Base-by-base conservation (phyloP, 2,888 invertebrate species). In the Ctenicera cuprea region DNA sequence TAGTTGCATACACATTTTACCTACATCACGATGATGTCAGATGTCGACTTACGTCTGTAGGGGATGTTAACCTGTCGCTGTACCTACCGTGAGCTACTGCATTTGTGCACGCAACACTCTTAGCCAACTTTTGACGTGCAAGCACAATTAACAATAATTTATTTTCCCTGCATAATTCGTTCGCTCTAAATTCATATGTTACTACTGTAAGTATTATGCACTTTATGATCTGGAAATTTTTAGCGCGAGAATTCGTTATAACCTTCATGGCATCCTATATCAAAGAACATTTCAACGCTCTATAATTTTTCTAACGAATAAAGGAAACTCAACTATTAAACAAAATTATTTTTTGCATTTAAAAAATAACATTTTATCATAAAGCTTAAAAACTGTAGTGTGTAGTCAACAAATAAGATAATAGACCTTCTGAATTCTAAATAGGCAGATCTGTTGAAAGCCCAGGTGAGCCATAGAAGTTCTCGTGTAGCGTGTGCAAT, bases 41-140 rank as follows among this genome's bases (percentile, higher is more conserved):
- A 52, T 73, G 69, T 67, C 75, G 64, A 77, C 74, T 68, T 71
- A 67, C 75, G 76, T 77, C 74, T 71, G 71, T 71, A 71, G 69
- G 73, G 73, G 70, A 75, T 71, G 70, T 75, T 73, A 70, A 75
- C 74, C 64, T 75, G 74, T 75, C 77, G 69, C 72, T 74, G 66
- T 71, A 75, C 59, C 68, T 65, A 65, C 63, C 54, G 41, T 78
- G 77, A 79, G 77, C 80, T 81, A 81, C 80, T 76, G 79, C 80
- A 79, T 77, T 76, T 73, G 71, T 74, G 75, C 80, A 81, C 80
- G 80, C 80, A 77, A 81, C 77, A 63, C 76, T 78, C 73, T 73
- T 75, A 70, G 73, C 75, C 65, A 80, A 80, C 76, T 80, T 80
- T 79, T 79, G 81, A 80, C 80, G 77, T 80, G 74, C 76, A 74